Evolutionary conservation across 64 coral and sea anemone genomes (phyloP), one percentile per base, ranked within the genome.

Genomic region (Pocillopora damicornis): DNA sequence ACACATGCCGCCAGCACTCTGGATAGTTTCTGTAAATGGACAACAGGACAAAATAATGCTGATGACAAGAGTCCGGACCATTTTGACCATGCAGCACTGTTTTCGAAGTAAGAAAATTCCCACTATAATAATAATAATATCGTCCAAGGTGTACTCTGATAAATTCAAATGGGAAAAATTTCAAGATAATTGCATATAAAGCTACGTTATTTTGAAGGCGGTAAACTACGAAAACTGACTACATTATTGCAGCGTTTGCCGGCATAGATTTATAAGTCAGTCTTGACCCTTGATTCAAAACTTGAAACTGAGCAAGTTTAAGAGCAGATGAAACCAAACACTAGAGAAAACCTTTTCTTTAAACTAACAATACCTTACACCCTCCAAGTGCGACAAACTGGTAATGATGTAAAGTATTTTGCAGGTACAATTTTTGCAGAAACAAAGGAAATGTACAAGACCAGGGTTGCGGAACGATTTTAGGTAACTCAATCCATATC

Each of bases 371-470:
- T 30, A 30, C 30, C 30, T 30, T 30, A 30, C 30, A 30, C 30
- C 30, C 30, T 30, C 30, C 42, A 51, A 51, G 42, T 51, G 42
- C 2, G 42, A 51, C 42, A 51, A 51, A 51, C 42, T 51, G 42
- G 42, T 51, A 30, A 30, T 30, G 30, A 30, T 30, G 30, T 0
- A 30, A 30, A 30, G 30, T 83, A 20, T 84, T 66, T 36, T 84
- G 22, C 79, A 99, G 97, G 79, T 95, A 95, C 65, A 92, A 99
- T 73, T 93, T 99, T 62, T 99, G 97, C 63, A 88, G 95, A 86
- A 86, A 91, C 85, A 95, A 99, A 26, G 78, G 78, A 16, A 71
- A 64, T 11, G 18, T n/a, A 25, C 16, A n/a, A 20, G 81, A 18
- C 22, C 37, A 69, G 22, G 38, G 37, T 13, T 84, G 81, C 15